Conservation (phyloP, 2,888 invertebrate genomes). For the Smittia aterrima region DNA sequence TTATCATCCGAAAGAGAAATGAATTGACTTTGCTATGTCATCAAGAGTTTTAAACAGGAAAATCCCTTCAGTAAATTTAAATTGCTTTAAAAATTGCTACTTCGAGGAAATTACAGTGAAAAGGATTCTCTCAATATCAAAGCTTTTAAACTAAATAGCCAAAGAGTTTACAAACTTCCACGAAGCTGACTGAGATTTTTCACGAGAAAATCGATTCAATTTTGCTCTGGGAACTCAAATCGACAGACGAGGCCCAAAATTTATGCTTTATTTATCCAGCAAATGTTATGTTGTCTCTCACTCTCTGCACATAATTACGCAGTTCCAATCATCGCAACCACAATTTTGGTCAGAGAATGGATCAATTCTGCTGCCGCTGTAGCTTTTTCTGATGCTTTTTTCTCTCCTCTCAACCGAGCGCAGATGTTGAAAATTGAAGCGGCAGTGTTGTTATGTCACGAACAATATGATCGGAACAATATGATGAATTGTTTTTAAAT, state of each 20-base stretch:
- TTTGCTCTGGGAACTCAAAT: no score
- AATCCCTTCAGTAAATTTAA: neutral
- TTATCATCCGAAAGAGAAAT: no score
- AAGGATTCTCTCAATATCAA: no score
- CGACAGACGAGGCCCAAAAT: neutral
- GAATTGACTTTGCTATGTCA: no score
- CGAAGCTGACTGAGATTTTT: no score
- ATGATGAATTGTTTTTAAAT: slow-evolving; percentile 36
- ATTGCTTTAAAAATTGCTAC: no score
- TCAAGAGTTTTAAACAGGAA: no score
- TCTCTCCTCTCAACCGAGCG: neutral
- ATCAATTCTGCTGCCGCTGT: slow-evolving; percentile 17
- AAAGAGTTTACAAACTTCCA: no score
- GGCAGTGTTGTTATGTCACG: slow-evolving; percentile 3
- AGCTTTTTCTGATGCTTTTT: slow-evolving; percentile 18
- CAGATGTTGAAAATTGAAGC: slow-evolving; percentile 39
- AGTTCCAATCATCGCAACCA: slow-evolving; percentile 28
- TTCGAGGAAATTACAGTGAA: no score
- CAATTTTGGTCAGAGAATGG: slow-evolving; percentile 40
- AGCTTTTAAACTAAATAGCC: no score
- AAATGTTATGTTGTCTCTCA: neutral
- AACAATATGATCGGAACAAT: no score
- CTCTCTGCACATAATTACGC: neutral
- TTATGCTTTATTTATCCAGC: neutral
- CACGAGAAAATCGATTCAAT: no score